Evolutionary conservation across 1,140 invertebrate genomes (phyloP), one percentile per base, ranked within the genome.

Genomic region (Phortica variegata): DNA sequence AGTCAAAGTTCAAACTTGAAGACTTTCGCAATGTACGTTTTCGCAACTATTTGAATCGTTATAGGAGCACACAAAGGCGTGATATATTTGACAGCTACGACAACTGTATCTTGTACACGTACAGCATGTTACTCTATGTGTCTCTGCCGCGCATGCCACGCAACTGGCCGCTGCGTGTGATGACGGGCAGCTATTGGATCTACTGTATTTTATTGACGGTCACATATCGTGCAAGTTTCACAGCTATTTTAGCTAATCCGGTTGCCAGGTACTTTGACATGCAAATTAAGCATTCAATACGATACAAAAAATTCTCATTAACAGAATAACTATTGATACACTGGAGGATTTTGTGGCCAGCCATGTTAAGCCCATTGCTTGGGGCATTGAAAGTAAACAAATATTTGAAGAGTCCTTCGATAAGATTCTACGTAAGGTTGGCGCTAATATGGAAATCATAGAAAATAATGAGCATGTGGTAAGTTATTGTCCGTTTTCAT

Each of bases 161-260:
- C 8, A 85, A 84, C 18, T 91, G 89, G 88, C 85, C 89, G 0
- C 74, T 91, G 31, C 78, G 89, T 26, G 73, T 91, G 12, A 78
- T 91, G 9, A 89, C 89, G 15, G 89, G 89, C 2, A 91, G 87
- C 83, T 91, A 90, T 76, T 91, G 89, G 89, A 65, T 91, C 1
- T 93, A 90, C 60, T 88, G 86, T 59, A 84, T 91, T 43, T 77
- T 91, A 4, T 80, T 91, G 19, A 84, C 86, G 0, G 87, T 89
- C 3, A 81, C 84, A 3, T 93, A 92, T 69, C 74, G 86, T 62
- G 88, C 89, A 1, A 90, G 88, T 50, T 86, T 93, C 82, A 91
- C 89, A 0, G 88, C 89, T 0, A 87, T 87, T 33, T 74, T 91
- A 23, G 87, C 89, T 4, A 87, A 88, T 77, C 87, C 89, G 12